phyloP scores from a whole-genome alignment of 1,140 invertebrate genomes.

The Camponotus pennsylvanicus region DNA sequence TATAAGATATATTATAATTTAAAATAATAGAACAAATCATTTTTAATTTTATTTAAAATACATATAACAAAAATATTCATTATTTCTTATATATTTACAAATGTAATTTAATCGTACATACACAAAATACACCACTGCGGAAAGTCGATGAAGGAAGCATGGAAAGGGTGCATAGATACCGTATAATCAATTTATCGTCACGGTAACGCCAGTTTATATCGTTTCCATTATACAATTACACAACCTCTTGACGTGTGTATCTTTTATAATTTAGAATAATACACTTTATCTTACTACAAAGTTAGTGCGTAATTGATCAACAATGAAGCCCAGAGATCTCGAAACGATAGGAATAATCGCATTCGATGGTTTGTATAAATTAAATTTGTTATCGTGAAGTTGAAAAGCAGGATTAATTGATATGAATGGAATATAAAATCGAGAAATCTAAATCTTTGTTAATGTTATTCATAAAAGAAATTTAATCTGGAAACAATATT shows the following conservation, averaged over 20 bases:
- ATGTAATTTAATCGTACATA: too few species aligned
- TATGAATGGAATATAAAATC: neutral
- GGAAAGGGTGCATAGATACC: neutral
- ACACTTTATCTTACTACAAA: neutral
- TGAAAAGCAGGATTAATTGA: neutral
- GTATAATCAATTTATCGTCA: slow-evolving; percentile 36
- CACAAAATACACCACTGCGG: too few species aligned
- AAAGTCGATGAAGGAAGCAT: neutral
- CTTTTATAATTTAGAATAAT: too few species aligned
- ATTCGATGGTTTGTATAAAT: slow-evolving; percentile 89
- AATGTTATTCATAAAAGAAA: neutral
- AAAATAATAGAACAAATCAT: too few species aligned
- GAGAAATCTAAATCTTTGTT: neutral
- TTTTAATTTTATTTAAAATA: too few species aligned
- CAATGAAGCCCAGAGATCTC: slow-evolving; percentile 87
- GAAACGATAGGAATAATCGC: slow-evolving; percentile 90
- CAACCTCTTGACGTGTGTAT: too few species aligned
- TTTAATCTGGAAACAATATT: neutral
- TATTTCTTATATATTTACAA: too few species aligned
- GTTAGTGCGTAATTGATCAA: neutral
- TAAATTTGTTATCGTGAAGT: neutral
- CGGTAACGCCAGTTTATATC: slow-evolving; percentile 21
- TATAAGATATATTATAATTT: too few species aligned
- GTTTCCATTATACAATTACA: slow-evolving; percentile 5
- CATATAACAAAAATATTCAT: too few species aligned